Base-by-base conservation (phyloP, 2,888 invertebrate species). In the Drosophila neotestacea region DNA sequence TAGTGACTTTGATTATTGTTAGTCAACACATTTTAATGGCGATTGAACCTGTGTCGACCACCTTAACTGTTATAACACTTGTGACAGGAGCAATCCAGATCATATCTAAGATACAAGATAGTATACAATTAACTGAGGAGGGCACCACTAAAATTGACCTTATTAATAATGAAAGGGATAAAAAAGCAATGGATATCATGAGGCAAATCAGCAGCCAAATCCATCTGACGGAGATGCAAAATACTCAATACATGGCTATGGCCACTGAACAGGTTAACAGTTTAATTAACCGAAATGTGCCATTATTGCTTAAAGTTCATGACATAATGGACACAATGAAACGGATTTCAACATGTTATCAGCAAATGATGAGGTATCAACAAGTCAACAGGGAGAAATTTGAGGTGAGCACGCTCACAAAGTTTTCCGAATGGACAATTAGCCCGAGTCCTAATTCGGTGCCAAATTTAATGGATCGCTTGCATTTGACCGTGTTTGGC, bases 351-450 rank as follows among this genome's bases (percentile, higher is more conserved):
- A 93, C 94, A 30, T 94, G 94, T 4, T 94, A 95, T 76, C 90
- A 93, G 30, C 93, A 94, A 83, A 95, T 96, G 94, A 90, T n/a
- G n/a, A n/a, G n/a, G n/a, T n/a, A n/a, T n/a, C n/a, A n/a, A n/a
- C n/a, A 94, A 59, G 90, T 92, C 2, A 85, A 93, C 51, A 93
- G 93, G 74, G 91, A 93, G 34, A 93, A 93, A 65, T 92, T 95
- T 75, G 96, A 96, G 90, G 90, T 93, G 73, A 93, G 93, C 67
- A 97, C 97, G 6, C 88, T 96, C 74, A 93, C 95, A 86, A 94
- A 95, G 85, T 96, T 96, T 88, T 96, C 96, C 0, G 93, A 93
- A 75, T 94, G 94, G 92, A 95, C 95, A 44, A 95, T 96, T 2
- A 95, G 96, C 0, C 95, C 95, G 79, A 94, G 94, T 81, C 92